Evolutionary conservation across 2,888 invertebrate species (phyloP).

Genomic region (Therioaphis trifolii): DNA sequence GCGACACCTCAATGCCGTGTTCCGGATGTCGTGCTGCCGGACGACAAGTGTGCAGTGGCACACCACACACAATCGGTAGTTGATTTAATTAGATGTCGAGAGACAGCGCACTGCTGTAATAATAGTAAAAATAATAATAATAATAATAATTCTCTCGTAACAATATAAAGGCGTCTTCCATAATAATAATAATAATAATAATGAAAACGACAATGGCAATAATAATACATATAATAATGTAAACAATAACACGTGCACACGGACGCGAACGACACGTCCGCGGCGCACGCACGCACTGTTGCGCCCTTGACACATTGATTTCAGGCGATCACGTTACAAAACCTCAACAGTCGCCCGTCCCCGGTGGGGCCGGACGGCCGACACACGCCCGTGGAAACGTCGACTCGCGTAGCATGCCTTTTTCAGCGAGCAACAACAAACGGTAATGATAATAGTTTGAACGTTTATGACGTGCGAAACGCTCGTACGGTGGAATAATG

Average conservation of each 20-base stretch:
- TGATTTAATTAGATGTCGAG: conserved; percentile 34
- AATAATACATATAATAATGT: conserved; percentile 22
- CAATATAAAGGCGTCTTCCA: not conserved
- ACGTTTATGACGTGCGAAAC: too few species aligned
- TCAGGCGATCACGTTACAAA: conserved; percentile 24
- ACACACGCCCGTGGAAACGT: too few species aligned
- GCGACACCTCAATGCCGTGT: conserved; percentile 22
- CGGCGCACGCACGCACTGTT: not conserved
- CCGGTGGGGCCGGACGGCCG: too few species aligned
- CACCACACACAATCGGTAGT: not conserved
- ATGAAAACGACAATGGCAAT: too few species aligned
- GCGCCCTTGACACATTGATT: conserved; percentile 47
- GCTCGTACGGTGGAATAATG: too few species aligned
- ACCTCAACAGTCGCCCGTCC: conserved; percentile 9
- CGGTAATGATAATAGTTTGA: too few species aligned
- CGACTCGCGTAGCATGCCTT: too few species aligned
- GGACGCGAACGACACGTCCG: conserved; percentile 3
- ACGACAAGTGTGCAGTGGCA: too few species aligned
- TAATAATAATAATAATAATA: not conserved
- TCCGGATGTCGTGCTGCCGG: not conserved
- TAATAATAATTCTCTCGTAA: too few species aligned
- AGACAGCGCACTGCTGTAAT: not conserved
- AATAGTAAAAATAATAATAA: too few species aligned
- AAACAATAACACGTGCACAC: conserved; percentile 40
- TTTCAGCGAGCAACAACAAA: too few species aligned